These are phyloP conservation scores for Nomada goodeniana DNA, from an alignment of 2,888 invertebrate genomes.

Conservation along the genomic window DNA sequence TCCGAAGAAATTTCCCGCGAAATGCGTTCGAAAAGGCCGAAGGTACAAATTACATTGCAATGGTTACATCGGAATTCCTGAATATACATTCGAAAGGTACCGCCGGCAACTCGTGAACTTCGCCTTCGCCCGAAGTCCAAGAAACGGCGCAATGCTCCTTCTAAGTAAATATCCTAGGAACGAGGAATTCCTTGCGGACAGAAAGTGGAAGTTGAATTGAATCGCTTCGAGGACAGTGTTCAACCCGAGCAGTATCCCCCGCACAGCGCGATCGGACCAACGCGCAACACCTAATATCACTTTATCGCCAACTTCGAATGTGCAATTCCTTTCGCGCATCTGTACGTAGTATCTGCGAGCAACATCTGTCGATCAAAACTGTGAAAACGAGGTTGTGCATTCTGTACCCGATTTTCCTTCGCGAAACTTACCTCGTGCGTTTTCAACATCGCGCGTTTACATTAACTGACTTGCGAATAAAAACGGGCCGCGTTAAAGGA, in stretches of 20 bases:
- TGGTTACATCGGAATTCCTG: neutral
- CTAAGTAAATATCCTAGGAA: conserved; percentile 20
- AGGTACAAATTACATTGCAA: too few relatives aligned
- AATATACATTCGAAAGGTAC: neutral
- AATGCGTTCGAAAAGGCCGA: too few relatives aligned
- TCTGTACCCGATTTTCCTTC: too few relatives aligned
- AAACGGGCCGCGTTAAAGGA: too few relatives aligned
- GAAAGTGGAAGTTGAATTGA: conserved; percentile 36
- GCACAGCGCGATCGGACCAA: neutral
- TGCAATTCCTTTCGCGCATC: neutral
- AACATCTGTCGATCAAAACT: too few relatives aligned
- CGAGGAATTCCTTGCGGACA: conserved; percentile 18
- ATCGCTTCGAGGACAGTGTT: conserved; percentile 25
- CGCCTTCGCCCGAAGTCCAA: neutral
- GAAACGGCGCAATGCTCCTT: conserved; percentile 18
- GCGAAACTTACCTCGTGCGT: too few relatives aligned
- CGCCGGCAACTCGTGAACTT: neutral
- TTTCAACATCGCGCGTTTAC: too few relatives aligned
- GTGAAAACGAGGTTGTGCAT: too few relatives aligned
- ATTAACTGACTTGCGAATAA: too few relatives aligned
- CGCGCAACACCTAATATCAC: neutral
- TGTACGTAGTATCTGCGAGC: neutral
- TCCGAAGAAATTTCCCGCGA: too few relatives aligned
- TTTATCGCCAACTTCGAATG: neutral
- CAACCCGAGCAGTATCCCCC: conserved; percentile 4